Evolutionary conservation across 2,888 invertebrate genomes (phyloP).

Genomic region (Drosophila quinaria): DNA sequence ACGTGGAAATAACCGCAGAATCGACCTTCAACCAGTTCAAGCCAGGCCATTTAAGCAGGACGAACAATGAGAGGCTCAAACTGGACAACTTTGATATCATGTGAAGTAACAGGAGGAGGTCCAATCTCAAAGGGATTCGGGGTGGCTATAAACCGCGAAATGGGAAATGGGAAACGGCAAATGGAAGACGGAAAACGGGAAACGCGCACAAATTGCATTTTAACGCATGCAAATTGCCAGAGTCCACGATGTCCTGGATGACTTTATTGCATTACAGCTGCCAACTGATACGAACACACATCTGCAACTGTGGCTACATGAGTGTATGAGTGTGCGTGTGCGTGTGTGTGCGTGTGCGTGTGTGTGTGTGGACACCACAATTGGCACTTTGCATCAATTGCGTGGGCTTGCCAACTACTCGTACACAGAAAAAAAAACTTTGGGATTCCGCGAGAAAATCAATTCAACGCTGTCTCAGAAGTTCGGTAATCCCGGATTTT

Average conservation of each 20-base stretch:
- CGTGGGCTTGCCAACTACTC: slow-evolving; percentile 16
- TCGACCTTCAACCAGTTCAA: slow-evolving; percentile 6
- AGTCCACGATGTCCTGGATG: slow-evolving; percentile 48
- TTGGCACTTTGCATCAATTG: slow-evolving; percentile 65
- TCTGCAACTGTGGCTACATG: slow-evolving; percentile 4
- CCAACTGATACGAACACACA: slow-evolving; percentile 27
- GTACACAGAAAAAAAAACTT: too few species aligned
- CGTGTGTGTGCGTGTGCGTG: slow-evolving; percentile 7
- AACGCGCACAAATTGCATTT: slow-evolving; percentile 79
- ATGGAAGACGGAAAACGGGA: slow-evolving; percentile 53
- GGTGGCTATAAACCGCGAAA: background rate
- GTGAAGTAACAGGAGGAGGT: background rate
- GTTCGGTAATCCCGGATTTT: too few species aligned
- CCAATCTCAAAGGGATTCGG: slow-evolving; percentile 50
- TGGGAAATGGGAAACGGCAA: background rate
- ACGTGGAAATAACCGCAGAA: slow-evolving; percentile 32
- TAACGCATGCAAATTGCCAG: slow-evolving; percentile 81
- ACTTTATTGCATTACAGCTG: slow-evolving; percentile 76
- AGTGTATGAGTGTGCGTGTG: background rate
- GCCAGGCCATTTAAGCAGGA: slow-evolving; percentile 7
- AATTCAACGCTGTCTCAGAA: too few species aligned
- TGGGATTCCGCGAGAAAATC: too few species aligned
- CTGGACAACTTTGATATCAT: slow-evolving; percentile 4
- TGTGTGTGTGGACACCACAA: slow-evolving; percentile 39
- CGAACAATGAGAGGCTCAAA: slow-evolving; percentile 23